Evolutionary conservation across 53 echinoderm and acorn worm genomes (phyloP), one percentile per base, ranked within the genome.

Genomic region (Hippasteria phrygiana): DNA sequence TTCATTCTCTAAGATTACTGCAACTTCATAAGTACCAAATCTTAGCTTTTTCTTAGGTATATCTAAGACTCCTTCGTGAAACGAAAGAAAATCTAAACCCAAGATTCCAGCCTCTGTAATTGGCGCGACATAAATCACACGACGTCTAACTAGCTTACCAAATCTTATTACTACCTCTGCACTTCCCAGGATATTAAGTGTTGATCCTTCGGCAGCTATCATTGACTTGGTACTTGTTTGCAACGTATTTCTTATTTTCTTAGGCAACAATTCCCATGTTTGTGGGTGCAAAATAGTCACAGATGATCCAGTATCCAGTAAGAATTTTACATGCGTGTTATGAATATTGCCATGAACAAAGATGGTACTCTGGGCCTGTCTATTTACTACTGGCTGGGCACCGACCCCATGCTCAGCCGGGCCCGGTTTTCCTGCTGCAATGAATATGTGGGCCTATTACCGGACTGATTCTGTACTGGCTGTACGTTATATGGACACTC

Each of bases 101-200:
- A 86, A 46, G n/a, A 86, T 86, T 9, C 87, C 87, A 31, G 87
- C 87, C 36, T 54, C 54, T 22, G 87, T 54, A 27, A 86, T 86
- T 17, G 71, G 53, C 7, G 87, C 87, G 34, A 86, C 39, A 86
- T 64, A 71, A 9, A 86, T 54, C 17, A 65, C 7, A 50, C 72
- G 87, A 47, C 51, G 87, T 51, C 51, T 71, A 22, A 71, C 38
- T 35, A 54, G 51, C 17, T 72, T 86, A 50, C 87, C 87, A 32
- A 86, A 45, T 37, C 37, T 51, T 38, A 86, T 71, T 26, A 71
- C 87, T 50, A 86, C 27, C 27, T 86, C 72, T 20, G 39, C 71
- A 51, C 50, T 28, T 14, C 84, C 84, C 17, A 83, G 1, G 42
- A 83, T 70, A 17, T 83, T 31, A 22, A 83, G 46, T 43, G 43